Conservation (phyloP, 2,113 vertebrate genomes). For the Aspidoscelis tigris region DNA sequence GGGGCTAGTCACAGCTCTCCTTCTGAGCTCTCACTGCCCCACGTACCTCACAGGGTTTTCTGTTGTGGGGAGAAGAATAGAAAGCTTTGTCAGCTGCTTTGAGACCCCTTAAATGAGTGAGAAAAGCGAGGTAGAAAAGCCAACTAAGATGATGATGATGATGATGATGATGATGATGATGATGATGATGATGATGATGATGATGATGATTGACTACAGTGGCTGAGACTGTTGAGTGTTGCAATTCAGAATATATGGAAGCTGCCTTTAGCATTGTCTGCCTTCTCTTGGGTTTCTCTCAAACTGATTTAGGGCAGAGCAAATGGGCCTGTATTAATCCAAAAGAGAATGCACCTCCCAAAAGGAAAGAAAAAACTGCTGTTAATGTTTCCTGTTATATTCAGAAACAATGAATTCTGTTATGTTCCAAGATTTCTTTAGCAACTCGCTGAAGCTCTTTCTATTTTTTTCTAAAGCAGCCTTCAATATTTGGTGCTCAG, state of each 20-base stretch:
- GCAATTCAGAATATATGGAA: background rate
- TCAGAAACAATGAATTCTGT: conserved; percentile 8
- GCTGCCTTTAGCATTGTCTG: too few species aligned
- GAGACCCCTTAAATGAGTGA: too few species aligned
- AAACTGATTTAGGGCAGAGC: background rate
- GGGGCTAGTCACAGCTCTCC: too few species aligned
- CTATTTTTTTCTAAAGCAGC: conserved; percentile 34
- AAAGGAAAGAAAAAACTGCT: background rate
- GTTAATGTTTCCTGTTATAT: background rate
- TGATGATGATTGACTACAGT: background rate
- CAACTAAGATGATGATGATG: too few species aligned
- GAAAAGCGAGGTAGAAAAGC: too few species aligned
- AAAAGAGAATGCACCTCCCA: background rate
- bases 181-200: too few species aligned
- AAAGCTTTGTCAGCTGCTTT: too few species aligned
- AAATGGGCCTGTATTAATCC: background rate
- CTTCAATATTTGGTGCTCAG: conserved; percentile 55
- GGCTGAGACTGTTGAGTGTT: background rate
- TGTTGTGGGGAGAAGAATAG: too few species aligned
- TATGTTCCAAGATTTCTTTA: conserved; percentile 44
- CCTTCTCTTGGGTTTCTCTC: too few species aligned
- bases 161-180: background rate
- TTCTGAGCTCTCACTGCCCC: too few species aligned
- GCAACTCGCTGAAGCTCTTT: conserved; percentile 37
- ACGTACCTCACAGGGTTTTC: too few species aligned